Evolutionary conservation across 2,797 vertebrate species (phyloP), one percentile per base, ranked within the genome.

Genomic region (Buceros bicornis): DNA sequence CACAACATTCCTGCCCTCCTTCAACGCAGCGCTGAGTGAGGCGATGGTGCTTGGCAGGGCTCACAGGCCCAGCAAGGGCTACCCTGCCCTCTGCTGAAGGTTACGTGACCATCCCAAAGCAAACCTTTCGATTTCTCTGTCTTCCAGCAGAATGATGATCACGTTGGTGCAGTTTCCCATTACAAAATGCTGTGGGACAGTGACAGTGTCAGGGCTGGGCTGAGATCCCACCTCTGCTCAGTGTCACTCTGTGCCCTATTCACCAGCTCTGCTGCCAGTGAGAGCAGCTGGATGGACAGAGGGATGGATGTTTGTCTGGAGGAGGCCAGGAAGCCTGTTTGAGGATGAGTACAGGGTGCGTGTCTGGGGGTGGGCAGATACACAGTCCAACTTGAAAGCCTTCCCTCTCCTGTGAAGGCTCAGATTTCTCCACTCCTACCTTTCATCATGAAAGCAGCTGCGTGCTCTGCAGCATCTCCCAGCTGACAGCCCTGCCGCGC

Each of bases 261-360:
- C 22, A 1, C 33, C n/a, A 33, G 24, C 22, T 13, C n/a, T 6
- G 0, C 8, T 43, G 14, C 54, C 64, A n/a, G 51, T 35, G 51
- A 40, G n/a, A 9, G n/a, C 0, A 4, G n/a, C 5, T 3, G 81
- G 25, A 29, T 0, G 33, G 61, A 2, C 57, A n/a, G 57, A 64
- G 22, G 70, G 54, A 13, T 3, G 7, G 40, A 8, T 0, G 0
- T 42, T 26, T 47, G 35, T 3, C 67, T 24, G 45, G 45, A 72
- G 22, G 13, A 77, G 60, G 25, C 19, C 8, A 60, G 82, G 54
- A 40, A 43, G 64, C 16, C 21, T 1, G 5, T 11, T 28, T 0
- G 0, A 60, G 26, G 47, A 37, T 1, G 8, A 33, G 7, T 4
- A 21, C 17, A 5, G 1, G 2, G 35, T n/a, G 19, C 16, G 73